Conservation (phyloP, 2,888 invertebrate genomes). For the Parnassius apollo region DNA sequence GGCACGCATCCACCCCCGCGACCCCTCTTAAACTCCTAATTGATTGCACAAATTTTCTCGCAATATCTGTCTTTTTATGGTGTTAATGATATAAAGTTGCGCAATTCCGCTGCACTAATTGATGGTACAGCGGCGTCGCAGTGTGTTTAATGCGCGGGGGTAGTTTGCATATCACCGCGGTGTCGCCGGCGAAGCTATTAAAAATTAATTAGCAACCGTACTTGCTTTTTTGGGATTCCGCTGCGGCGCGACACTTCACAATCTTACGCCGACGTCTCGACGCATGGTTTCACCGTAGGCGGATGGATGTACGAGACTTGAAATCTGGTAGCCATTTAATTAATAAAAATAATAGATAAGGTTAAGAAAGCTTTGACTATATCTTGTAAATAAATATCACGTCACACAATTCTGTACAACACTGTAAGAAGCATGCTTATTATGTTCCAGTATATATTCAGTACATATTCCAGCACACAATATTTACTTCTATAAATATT, state of each 20-base stretch:
- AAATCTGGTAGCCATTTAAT: too few relatives aligned
- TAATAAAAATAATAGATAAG: too few relatives aligned
- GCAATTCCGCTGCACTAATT: slow-evolving; percentile 72
- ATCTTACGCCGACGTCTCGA: too few relatives aligned
- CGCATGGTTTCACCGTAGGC: too few relatives aligned
- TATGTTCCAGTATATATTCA: too few relatives aligned
- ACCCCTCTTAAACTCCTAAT: slow-evolving; percentile 76
- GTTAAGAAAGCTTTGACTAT: too few relatives aligned
- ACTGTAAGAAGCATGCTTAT: too few relatives aligned
- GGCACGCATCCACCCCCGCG: slow-evolving; percentile 65
- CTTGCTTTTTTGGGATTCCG: slow-evolving; percentile 48
- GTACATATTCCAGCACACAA: too few relatives aligned
- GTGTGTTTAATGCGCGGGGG: slow-evolving; percentile 32
- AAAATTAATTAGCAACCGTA: slow-evolving; percentile 61
- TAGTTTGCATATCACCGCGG: slow-evolving; percentile 54
- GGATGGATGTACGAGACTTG: too few relatives aligned
- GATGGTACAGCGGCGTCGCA: slow-evolving; percentile 54
- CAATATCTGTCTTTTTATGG: slow-evolving; percentile 80
- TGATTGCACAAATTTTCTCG: slow-evolving; percentile 81
- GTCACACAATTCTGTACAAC: too few relatives aligned
- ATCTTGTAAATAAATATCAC: too few relatives aligned
- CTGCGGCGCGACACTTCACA: slow-evolving; percentile 3
- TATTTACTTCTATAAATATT: too few relatives aligned
- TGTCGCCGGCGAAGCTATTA: slow-evolving; percentile 53
- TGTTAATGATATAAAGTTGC: slow-evolving; percentile 78